A percentile compares a stretch with the other conserved stretches of the same genome.
Evolutionary conservation across 2,113 vertebrate species (phyloP).

Genomic region (Brachypteracias leptosomus): DNA sequence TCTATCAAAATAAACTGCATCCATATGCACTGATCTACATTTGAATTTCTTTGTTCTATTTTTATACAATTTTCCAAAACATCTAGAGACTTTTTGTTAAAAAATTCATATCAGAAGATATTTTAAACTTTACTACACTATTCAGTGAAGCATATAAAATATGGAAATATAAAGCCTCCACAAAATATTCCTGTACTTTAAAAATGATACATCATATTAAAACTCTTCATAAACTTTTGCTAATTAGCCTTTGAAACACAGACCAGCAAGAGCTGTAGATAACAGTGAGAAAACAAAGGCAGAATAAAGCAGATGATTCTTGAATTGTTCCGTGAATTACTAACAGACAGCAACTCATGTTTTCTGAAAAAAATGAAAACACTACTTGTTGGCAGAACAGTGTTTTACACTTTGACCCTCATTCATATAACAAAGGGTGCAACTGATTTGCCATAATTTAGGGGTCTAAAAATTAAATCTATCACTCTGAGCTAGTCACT

Average conservation of each 20-base stretch:
- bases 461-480: not conserved
- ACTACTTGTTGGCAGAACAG: not conserved
- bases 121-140: constrained; percentile 35
- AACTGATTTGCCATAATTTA: not conserved
- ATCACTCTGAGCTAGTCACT: not conserved
- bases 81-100: constrained; percentile 12
- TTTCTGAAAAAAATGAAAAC: not conserved
- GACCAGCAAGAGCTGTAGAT: not conserved
- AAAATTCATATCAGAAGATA: constrained; percentile 37
- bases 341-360: not conserved
- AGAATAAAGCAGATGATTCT: not conserved
- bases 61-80: constrained; percentile 15
- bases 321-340: not conserved
- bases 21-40: not conserved
- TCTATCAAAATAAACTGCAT: not conserved
- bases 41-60: not conserved
- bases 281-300: not conserved
- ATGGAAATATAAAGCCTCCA: not conserved
- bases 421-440: not conserved
- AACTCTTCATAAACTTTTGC: not conserved
- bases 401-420: not conserved
- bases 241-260: not conserved
- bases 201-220: not conserved
- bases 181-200: not conserved
- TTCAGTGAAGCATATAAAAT: not conserved